These are phyloP conservation scores for Manis pentadactyla DNA, from an alignment of 2,797 vertebrate species.

Conservation along the genomic window DNA sequence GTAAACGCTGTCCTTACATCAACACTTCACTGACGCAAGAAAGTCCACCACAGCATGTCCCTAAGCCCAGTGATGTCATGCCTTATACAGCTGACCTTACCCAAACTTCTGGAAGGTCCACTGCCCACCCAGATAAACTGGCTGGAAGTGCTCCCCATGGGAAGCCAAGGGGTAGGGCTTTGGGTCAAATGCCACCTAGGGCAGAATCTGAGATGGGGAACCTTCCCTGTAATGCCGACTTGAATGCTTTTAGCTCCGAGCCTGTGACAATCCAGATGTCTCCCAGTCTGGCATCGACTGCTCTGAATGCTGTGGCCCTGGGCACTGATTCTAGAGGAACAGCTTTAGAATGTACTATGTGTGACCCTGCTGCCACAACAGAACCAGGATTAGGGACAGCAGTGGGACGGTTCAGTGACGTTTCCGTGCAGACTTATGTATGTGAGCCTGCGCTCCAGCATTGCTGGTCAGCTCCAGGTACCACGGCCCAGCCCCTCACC, in stretches of 20 bases:
- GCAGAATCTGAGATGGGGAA: neutral
- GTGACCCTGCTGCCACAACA: neutral
- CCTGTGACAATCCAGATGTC: constrained; percentile 90
- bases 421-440: constrained; percentile 76
- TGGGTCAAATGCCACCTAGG: neutral
- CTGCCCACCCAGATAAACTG: neutral
- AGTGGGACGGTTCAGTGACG: constrained; percentile 64
- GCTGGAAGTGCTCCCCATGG: neutral
- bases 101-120: neutral
- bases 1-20: neutral
- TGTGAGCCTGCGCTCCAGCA: neutral
- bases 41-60: neutral
- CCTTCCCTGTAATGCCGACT: neutral
- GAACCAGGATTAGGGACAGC: neutral
- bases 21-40: neutral
- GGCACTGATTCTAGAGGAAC: constrained; percentile 2
- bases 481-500: constrained; percentile 19
- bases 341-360: neutral
- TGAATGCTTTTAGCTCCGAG: constrained; percentile 51
- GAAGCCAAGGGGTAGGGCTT: neutral
- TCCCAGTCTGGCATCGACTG: constrained; percentile 80
- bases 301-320: constrained; percentile 13
- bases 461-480: neutral
- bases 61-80: neutral
- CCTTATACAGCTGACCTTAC: neutral